phyloP scores from a whole-genome alignment of 1,140 invertebrate species.

The Philopotamus ludificatus region DNA sequence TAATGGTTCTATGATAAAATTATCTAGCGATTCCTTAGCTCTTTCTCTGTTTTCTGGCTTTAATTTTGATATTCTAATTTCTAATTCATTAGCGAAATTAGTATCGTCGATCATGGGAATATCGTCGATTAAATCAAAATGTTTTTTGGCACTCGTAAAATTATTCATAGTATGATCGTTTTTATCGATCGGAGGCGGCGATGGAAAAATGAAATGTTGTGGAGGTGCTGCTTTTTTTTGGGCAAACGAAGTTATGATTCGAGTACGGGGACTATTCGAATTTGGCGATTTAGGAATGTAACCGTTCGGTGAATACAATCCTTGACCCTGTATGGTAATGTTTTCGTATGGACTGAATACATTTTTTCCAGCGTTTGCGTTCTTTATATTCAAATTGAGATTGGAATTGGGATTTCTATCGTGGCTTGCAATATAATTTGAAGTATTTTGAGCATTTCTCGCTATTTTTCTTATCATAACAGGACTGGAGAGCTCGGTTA shows the following conservation, averaged over 20 bases:
- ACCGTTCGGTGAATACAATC: slow-evolving; percentile 45
- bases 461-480: slow-evolving; percentile 52
- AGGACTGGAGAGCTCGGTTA: slow-evolving; percentile 52
- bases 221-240: slow-evolving; percentile 53
- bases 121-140: slow-evolving; percentile 55
- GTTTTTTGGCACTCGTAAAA: slow-evolving; percentile 52
- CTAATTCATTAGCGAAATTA: slow-evolving; percentile 51
- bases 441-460: slow-evolving; percentile 44
- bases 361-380: no score
- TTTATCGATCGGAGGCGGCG: slow-evolving; percentile 46
- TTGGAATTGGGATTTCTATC: slow-evolving; percentile 22
- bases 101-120: slow-evolving; percentile 57
- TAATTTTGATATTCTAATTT: slow-evolving; percentile 52
- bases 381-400: no score
- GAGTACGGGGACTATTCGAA: slow-evolving; percentile 58
- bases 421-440: slow-evolving; percentile 32
- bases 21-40: slow-evolving; percentile 12
- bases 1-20: slow-evolving; percentile 28
- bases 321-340: slow-evolving; percentile 46
- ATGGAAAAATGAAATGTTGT: slow-evolving; percentile 55
- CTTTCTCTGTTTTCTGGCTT: slow-evolving; percentile 45
- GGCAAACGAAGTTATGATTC: slow-evolving; percentile 62
- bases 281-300: slow-evolving; percentile 58
- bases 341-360: slow-evolving; percentile 59
- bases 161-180: slow-evolving; percentile 27